Conservation (phyloP, 2,797 vertebrate species). For the Dermochelys coriacea region DNA sequence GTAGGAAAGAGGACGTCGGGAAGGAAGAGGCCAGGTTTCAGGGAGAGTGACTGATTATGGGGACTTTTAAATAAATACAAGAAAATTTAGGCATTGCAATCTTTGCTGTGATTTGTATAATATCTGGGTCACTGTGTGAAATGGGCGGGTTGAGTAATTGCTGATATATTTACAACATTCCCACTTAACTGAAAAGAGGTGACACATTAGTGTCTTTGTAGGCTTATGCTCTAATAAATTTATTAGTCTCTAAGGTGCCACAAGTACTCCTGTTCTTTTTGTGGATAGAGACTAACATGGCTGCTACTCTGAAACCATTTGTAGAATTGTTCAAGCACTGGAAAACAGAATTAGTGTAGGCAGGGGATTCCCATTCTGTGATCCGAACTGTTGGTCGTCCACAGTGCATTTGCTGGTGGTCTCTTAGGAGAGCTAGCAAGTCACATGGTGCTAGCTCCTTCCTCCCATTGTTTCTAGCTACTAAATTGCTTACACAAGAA, state of each 20-base stretch:
- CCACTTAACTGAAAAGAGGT: conserved; percentile 20
- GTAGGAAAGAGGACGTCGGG: not conserved
- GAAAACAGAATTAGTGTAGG: conserved; percentile 51
- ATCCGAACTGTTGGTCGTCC: conserved; percentile 4
- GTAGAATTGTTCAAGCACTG: conserved; percentile 24
- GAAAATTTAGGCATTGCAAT: conserved; percentile 41
- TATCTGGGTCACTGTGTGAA: conserved; percentile 38
- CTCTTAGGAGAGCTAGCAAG: not conserved
- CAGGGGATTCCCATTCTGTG: conserved; percentile 7
- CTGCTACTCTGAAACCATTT: not conserved
- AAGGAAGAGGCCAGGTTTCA: conserved; percentile 30
- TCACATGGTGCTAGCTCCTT: conserved; percentile 13
- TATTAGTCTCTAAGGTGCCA: no score
- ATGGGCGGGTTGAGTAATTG: conserved; percentile 27
- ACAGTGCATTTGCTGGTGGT: not conserved
- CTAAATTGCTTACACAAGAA: not conserved
- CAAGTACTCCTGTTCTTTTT: no score
- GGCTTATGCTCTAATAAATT: not conserved
- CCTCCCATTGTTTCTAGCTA: conserved; percentile 16
- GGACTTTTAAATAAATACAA: conserved; percentile 54
- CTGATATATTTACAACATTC: conserved; percentile 8
- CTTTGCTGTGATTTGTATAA: conserved; percentile 58
- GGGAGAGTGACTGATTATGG: conserved; percentile 19
- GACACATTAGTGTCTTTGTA: conserved; percentile 2
- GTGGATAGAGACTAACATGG: no score